Conservation (phyloP, 2,888 invertebrate species). For the Oscheius myriophilus region DNA sequence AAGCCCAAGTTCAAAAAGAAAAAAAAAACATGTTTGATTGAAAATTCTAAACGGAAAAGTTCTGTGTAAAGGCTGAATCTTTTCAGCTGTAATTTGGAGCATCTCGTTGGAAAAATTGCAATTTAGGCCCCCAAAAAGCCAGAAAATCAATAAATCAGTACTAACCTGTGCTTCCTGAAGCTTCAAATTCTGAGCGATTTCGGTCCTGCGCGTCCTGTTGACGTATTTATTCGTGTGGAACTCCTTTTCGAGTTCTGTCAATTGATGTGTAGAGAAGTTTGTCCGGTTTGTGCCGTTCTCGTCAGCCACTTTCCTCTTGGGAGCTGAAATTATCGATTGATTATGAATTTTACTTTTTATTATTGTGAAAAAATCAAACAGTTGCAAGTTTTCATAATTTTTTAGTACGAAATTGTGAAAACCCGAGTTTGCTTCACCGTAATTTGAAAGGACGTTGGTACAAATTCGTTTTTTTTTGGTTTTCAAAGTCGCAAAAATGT, state of each 20-base stretch:
- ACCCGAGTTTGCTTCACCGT: neutral
- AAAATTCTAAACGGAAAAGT: too few relatives aligned
- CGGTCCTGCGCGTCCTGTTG: conserved; percentile 93
- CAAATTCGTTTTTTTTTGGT: too few relatives aligned
- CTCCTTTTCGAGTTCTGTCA: conserved; percentile 98
- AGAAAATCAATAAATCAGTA: neutral
- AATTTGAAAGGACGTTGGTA: too few relatives aligned
- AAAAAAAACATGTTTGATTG: too few relatives aligned
- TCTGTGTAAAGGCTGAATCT: too few relatives aligned
- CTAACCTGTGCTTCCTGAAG: conserved; percentile 91
- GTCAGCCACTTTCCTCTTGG: conserved; percentile 55
- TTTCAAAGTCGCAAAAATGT: too few relatives aligned
- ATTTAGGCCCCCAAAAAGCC: neutral
- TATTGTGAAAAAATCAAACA: too few relatives aligned
- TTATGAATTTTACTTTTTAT: too few relatives aligned
- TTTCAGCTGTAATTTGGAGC: neutral
- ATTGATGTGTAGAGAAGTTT: conserved; percentile 98
- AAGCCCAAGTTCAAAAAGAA: too few relatives aligned
- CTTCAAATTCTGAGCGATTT: conserved; percentile 93
- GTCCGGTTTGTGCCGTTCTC: conserved; percentile 77
- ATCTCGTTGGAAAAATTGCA: neutral
- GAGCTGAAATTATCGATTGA: conserved; percentile 37
- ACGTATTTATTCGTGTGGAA: conserved; percentile 99
- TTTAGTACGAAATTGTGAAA: neutral
- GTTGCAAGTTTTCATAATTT: too few relatives aligned